These are phyloP conservation scores for Maniola hyperantus DNA, from an alignment of 2,888 invertebrate genomes.

Conservation along the genomic window DNA sequence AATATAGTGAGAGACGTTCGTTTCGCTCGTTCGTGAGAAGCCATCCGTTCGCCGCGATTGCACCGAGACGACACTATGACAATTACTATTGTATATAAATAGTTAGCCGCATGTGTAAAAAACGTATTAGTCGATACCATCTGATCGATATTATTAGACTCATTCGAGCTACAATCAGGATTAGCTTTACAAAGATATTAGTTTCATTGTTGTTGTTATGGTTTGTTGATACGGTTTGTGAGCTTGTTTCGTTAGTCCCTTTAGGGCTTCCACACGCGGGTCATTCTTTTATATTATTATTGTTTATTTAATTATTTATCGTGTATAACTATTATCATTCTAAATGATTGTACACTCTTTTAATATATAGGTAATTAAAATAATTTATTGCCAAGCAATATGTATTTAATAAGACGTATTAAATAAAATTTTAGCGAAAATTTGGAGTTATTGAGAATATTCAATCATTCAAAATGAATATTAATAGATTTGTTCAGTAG, in stretches of 20 bases:
- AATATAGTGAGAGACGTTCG: conserved; percentile 75
- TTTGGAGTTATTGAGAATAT: conserved; percentile 19
- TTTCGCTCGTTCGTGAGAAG: conserved; percentile 80
- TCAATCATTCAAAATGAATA: conserved; percentile 30
- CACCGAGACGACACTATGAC: conserved; percentile 72
- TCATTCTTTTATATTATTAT: conserved; percentile 42
- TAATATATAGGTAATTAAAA: conserved; percentile 20
- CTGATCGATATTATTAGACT: conserved; percentile 81
- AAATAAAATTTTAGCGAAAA: conserved; percentile 6
- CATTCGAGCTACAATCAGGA: conserved; percentile 75
- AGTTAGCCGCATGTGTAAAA: conserved; percentile 81
- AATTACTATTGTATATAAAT: conserved; percentile 77
- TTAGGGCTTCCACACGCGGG: conserved; percentile 61
- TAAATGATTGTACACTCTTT: conserved; percentile 30
- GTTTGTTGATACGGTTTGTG: conserved; percentile 67
- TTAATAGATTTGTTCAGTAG: conserved; percentile 27
- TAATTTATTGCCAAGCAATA: conserved; percentile 36
- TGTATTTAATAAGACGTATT: conserved; percentile 29
- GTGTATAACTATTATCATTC: conserved; percentile 18
- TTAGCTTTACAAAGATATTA: conserved; percentile 71
- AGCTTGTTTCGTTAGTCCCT: conserved; percentile 70
- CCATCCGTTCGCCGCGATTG: conserved; percentile 80
- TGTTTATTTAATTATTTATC: conserved; percentile 27
- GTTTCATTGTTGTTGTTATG: conserved; percentile 76
- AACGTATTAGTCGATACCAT: conserved; percentile 70